A percentile compares a stretch with the other conserved stretches of the same genome.
These are phyloP conservation scores for Scatophagus argus DNA, from an alignment of 2,113 vertebrate genomes.

Conservation along the genomic window DNA sequence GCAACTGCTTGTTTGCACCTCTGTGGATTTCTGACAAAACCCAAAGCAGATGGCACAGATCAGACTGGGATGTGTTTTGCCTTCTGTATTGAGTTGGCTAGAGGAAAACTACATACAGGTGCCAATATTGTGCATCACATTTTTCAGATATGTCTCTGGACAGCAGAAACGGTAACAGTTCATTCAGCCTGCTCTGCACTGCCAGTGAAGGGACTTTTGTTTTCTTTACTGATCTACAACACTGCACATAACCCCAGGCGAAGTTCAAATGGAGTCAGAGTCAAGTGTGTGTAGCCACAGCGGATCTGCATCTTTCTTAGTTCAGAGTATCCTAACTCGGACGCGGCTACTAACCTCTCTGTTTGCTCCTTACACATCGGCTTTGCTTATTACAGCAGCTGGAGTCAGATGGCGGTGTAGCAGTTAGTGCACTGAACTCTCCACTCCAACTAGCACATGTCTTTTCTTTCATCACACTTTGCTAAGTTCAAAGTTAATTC, in stretches of 20 bases:
- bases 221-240: slow-evolving; percentile 24
- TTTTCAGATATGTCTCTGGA: neutral
- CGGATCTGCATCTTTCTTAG: slow-evolving; percentile 9
- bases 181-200: neutral
- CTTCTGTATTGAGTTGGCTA: slow-evolving; percentile 3
- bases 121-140: slow-evolving; percentile 20
- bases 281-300: slow-evolving; percentile 7
- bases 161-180: neutral
- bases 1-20: slow-evolving; percentile 8
- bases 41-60: slow-evolving; percentile 50
- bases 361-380: neutral
- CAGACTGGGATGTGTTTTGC: slow-evolving; percentile 16
- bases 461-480: slow-evolving; percentile 35
- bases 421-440: slow-evolving; percentile 7
- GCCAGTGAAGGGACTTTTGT: slow-evolving; percentile 6
- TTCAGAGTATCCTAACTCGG: neutral
- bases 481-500: slow-evolving; percentile 12
- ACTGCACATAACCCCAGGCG: slow-evolving; percentile 21
- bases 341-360: neutral
- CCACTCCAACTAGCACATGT: neutral
- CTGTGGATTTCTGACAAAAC: slow-evolving; percentile 30
- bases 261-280: slow-evolving; percentile 34
- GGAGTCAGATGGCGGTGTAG: neutral
- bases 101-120: slow-evolving; percentile 20
- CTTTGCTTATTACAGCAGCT: slow-evolving; percentile 8